Evolutionary conservation across 2,888 invertebrate genomes (phyloP).

Genomic region (Leptinotarsa tumamoca): DNA sequence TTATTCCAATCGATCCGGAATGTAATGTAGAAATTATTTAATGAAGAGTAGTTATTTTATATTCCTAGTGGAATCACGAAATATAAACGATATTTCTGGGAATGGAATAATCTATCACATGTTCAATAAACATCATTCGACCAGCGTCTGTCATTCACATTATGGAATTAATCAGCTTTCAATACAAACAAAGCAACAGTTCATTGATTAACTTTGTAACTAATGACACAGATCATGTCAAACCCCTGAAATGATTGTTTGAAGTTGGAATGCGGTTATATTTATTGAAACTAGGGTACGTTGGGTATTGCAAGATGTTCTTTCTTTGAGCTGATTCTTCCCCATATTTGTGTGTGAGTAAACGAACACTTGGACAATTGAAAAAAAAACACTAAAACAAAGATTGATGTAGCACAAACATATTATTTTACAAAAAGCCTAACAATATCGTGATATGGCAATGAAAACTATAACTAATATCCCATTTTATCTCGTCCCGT

Average conservation of each 20-base stretch:
- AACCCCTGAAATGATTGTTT: background rate
- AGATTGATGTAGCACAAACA: no score
- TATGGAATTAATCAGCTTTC: conserved; percentile 3
- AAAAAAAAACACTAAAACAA: no score
- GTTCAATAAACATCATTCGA: conserved; percentile 7
- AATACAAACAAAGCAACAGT: conserved; percentile 19
- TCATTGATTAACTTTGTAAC: conserved; percentile 5
- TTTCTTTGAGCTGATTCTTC: no score
- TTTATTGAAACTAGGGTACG: background rate
- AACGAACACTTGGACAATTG: no score
- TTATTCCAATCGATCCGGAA: background rate
- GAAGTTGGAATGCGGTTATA: background rate
- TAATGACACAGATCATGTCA: background rate
- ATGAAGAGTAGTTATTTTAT: background rate
- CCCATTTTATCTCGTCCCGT: no score
- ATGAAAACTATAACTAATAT: no score
- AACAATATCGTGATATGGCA: no score
- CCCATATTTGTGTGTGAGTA: no score
- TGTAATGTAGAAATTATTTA: background rate
- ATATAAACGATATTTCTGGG: conserved; percentile 2
- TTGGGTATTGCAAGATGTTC: no score
- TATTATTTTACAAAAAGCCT: no score
- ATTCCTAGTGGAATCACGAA: conserved; percentile 4
- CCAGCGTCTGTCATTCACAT: conserved; percentile 10
- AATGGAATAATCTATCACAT: conserved; percentile 2